Conservation (phyloP, 2,888 invertebrate species). For the Lasioglossum villosulum region DNA sequence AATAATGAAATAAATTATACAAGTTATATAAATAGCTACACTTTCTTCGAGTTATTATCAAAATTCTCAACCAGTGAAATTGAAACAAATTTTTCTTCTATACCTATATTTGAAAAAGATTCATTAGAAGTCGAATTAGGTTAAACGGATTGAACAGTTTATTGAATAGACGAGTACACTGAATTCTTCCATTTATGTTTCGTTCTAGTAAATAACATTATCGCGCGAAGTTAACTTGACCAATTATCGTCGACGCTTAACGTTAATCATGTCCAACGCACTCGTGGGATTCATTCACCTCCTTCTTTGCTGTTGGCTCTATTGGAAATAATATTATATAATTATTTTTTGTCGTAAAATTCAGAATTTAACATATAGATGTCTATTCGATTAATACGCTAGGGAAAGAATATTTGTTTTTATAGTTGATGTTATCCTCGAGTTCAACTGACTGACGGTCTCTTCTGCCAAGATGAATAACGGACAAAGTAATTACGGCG, state of each 20-base stretch:
- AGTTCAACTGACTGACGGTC: conserved; percentile 18
- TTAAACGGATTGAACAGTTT: neutral
- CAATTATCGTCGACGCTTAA: neutral
- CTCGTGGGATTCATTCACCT: neutral
- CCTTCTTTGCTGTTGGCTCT: neutral
- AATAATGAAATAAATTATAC: no score
- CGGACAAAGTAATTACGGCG: conserved; percentile 37
- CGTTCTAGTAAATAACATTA: neutral
- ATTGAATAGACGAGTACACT: neutral
- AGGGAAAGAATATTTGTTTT: neutral
- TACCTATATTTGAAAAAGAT: neutral
- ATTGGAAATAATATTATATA: neutral
- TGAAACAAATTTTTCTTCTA: neutral
- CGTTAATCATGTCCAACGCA: neutral
- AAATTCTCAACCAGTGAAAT: neutral
- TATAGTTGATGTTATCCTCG: neutral
- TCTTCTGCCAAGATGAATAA: conserved; percentile 48
- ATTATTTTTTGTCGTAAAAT: neutral
- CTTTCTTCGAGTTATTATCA: neutral
- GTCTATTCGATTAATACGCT: neutral
- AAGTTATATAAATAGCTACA: no score
- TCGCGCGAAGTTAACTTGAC: neutral
- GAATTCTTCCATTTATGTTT: neutral
- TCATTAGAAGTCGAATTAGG: neutral
- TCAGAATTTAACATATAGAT: neutral